Conservation (phyloP, 1,140 invertebrate species). For the Cherax quadricarinatus region DNA sequence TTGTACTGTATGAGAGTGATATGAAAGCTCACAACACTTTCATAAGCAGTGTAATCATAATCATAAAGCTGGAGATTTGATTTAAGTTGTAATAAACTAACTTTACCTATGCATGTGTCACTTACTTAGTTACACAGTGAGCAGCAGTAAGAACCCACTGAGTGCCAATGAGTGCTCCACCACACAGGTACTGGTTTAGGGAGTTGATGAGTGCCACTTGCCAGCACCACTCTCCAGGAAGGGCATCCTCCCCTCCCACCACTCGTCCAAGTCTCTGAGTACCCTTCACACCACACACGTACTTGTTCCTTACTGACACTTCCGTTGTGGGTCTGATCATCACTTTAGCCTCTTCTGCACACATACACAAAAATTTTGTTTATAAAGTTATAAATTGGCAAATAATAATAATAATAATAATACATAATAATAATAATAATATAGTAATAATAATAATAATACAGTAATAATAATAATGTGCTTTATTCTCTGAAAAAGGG, state of each 20-base stretch:
- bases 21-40: no score
- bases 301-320: slow-evolving; percentile 88
- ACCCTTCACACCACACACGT: slow-evolving; percentile 94
- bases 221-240: slow-evolving; percentile 96
- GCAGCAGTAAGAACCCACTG: slow-evolving; percentile 97
- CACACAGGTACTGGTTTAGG: slow-evolving; percentile 95
- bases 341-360: background rate
- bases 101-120: slow-evolving; percentile 68
- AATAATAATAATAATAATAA: no score
- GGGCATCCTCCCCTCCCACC: slow-evolving; percentile 93
- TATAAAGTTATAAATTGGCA: no score
- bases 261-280: slow-evolving; percentile 82
- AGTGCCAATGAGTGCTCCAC: slow-evolving; percentile 94
- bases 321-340: slow-evolving; percentile 8
- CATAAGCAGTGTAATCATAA: no score
- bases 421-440: no score
- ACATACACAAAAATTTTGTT: background rate
- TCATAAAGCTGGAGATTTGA: no score
- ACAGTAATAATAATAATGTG: no score
- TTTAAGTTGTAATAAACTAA: background rate
- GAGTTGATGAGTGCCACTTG: slow-evolving; percentile 96
- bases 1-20: no score
- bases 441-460: no score
- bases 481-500: no score
- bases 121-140: slow-evolving; percentile 96